A percentile compares a stretch with the other conserved stretches of the same genome.
Evolutionary conservation across 2,888 invertebrate genomes (phyloP).

Genomic region (Bruchidius siliquastri): DNA sequence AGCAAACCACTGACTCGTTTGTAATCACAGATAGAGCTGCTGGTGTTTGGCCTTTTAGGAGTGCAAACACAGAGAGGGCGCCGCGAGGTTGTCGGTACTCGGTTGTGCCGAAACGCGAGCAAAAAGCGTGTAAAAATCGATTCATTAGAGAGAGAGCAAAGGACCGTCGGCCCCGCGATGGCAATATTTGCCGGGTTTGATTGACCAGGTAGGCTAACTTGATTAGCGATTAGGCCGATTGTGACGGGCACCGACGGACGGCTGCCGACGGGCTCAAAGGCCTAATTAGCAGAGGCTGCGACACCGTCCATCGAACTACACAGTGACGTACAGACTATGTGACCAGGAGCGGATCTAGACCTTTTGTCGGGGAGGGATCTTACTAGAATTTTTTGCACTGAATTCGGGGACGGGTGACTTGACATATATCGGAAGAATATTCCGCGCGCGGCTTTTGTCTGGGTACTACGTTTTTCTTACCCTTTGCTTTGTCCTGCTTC

Average conservation of each 20-base stretch:
- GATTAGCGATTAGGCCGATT: constrained; percentile 51
- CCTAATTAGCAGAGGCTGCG: constrained; percentile 41
- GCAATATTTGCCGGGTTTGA: constrained; percentile 39
- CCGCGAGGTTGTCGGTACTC: background rate
- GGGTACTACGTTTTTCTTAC: too few relatives aligned
- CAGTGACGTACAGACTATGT: constrained; percentile 3
- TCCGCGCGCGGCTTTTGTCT: too few relatives aligned
- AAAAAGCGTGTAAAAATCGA: constrained; percentile 44
- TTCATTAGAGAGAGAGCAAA: constrained; percentile 36
- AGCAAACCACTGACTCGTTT: background rate
- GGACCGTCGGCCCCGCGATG: constrained; percentile 23
- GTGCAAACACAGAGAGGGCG: background rate
- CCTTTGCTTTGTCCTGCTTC: too few relatives aligned
- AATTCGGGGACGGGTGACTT: too few relatives aligned
- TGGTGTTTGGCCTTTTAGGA: background rate
- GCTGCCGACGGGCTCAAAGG: constrained; percentile 41
- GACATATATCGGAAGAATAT: too few relatives aligned
- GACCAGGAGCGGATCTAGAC: too few relatives aligned
- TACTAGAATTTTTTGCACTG: too few relatives aligned
- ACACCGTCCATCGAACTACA: constrained; percentile 2
- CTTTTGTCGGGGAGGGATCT: too few relatives aligned
- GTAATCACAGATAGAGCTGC: background rate
- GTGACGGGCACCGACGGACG: constrained; percentile 34
- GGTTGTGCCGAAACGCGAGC: constrained; percentile 32
- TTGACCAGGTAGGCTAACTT: constrained; percentile 49